These are phyloP conservation scores for Aphelocoma californica DNA, from an alignment of 2,797 vertebrate species.

Conservation along the genomic window DNA sequence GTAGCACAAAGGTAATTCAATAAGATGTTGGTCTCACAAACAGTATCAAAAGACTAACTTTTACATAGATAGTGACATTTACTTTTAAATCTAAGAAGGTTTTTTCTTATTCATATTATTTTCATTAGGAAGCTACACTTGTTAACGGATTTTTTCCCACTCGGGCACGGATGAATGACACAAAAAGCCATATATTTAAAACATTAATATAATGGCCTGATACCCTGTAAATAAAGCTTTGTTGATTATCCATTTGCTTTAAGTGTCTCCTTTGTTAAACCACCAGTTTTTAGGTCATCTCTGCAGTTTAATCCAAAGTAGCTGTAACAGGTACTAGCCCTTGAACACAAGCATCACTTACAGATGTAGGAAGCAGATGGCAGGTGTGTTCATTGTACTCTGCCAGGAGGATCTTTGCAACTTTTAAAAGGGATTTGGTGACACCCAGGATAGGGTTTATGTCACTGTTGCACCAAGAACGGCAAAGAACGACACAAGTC, in stretches of 20 bases:
- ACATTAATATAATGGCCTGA: constrained; percentile 37
- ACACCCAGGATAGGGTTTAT: background rate
- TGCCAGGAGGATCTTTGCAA: background rate
- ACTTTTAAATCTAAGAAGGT: constrained; percentile 52
- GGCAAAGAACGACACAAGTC: too few relatives aligned
- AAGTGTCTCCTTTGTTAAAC: constrained; percentile 37
- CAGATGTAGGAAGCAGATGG: background rate
- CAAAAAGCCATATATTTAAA: constrained; percentile 39
- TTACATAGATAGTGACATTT: constrained; percentile 43
- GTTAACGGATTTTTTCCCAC: background rate
- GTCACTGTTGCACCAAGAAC: too few relatives aligned
- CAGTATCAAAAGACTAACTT: constrained; percentile 65
- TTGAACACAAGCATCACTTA: constrained; percentile 20
- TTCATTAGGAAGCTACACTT: constrained; percentile 52
- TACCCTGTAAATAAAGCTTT: constrained; percentile 60
- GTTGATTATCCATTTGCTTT: constrained; percentile 46
- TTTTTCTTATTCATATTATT: constrained; percentile 48
- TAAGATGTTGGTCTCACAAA: constrained; percentile 65
- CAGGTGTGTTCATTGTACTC: background rate
- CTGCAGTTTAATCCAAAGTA: constrained; percentile 25
- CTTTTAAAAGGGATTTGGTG: constrained; percentile 7
- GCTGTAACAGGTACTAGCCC: background rate
- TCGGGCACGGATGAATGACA: constrained; percentile 18
- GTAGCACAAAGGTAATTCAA: constrained; percentile 58
- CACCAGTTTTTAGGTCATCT: constrained; percentile 47